Base-by-base conservation (phyloP, 92 coral and sea anemone species). In the Phenganax marumi region DNA sequence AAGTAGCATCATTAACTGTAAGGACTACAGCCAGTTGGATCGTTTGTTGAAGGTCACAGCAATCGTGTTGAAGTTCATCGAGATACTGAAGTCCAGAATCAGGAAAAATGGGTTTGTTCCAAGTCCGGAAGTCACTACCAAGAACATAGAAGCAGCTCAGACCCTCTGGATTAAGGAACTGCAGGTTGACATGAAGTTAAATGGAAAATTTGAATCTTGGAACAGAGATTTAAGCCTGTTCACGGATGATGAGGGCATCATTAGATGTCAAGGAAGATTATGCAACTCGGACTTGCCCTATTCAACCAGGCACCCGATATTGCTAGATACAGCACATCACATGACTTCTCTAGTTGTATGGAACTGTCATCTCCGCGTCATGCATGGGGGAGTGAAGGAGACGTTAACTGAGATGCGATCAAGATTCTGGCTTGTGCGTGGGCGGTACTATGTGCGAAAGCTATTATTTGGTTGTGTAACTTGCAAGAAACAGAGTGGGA, bases 331-430 rank as follows among this genome's bases (percentile, higher is more conserved):
- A 51, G 50, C 64, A 9, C 83, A 86, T 46, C 75, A 49, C 54
- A 70, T 89, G 50, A 84, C 88, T 50, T 62, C 89, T 21, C 76
- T 87, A 6, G 49, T 89, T 47, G 82, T 90, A n/a, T 8, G 56
- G 54, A 84, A 84, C 14, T 62, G 84, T 79, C 92, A 87, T 21
- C 74, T 68, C 9, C 77, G 86, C 52, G 87, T 90, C 50, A 80
- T 74, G 90, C 90, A 84, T 50, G 46, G 77, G 70, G 89, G 92
- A 53, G 90, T 90, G 21, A 90, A 90, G 84, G 90, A 80, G 10
- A 90, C 89, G 7, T 49, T 87, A 12, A 81, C 89, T 8, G 87
- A 90, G 51, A 49, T 90, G 52, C 74, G 88, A 22, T 78, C 84
- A 53, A 87, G 65, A 18, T 87, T 84, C 79, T 90, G 92, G 84